Evolutionary conservation across 2,888 invertebrate genomes (phyloP).

Genomic region (Aphidius colemani): DNA sequence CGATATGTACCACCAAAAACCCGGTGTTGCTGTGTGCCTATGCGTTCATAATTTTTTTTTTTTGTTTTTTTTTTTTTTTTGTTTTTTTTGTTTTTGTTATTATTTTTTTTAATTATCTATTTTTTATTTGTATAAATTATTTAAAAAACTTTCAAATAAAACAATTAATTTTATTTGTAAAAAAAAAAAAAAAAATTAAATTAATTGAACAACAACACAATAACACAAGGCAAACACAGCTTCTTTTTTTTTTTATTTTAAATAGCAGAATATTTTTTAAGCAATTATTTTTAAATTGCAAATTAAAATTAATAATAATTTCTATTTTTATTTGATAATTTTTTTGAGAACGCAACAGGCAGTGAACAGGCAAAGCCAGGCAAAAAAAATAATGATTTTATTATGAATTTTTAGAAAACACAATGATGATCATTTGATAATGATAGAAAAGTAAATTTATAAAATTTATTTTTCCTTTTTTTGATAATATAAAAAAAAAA

Average conservation of each 20-base stretch:
- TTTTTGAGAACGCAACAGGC: background rate
- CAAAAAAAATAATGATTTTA: too few species aligned
- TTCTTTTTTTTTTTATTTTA: slow-evolving; percentile 25
- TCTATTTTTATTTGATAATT: background rate
- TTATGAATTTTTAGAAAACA: too few species aligned
- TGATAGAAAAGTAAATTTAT: too few species aligned
- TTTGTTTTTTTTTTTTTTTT: slow-evolving; percentile 22
- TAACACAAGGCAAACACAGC: background rate
- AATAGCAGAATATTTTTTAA: background rate
- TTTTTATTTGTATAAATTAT: slow-evolving; percentile 3
- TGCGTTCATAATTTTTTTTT: slow-evolving; percentile 33
- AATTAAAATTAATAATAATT: background rate
- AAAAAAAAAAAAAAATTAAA: slow-evolving; percentile 7
- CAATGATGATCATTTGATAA: too few species aligned
- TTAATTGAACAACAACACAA: slow-evolving; percentile 3
- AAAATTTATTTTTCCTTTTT: background rate
- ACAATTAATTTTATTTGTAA: background rate
- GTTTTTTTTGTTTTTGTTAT: slow-evolving; percentile 4
- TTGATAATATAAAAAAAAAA: slow-evolving; percentile 1
- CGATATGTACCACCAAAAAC: slow-evolving; percentile 60
- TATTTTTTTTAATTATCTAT: background rate
- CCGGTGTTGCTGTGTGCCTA: slow-evolving; percentile 57
- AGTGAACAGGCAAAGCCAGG: slow-evolving; percentile 12
- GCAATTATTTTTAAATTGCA: too few species aligned
- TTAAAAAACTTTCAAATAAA: background rate